Evolutionary conservation across 2,888 invertebrate species (phyloP), one percentile per base, ranked within the genome.

Genomic region (Linyphia triangularis): DNA sequence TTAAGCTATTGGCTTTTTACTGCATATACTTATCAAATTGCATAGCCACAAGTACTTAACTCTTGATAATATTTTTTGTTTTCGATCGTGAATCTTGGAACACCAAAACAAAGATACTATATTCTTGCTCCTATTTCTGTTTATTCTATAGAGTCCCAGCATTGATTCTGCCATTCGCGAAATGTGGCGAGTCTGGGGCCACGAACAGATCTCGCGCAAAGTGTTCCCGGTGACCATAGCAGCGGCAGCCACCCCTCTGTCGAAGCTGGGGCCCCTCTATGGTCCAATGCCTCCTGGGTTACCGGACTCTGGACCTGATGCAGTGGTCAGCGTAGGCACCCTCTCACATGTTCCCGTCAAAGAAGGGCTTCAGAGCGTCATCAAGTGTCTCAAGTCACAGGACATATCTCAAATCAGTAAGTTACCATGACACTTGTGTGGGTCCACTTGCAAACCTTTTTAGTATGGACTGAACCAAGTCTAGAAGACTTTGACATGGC

Each of bases 161-260:
- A 89, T 81, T 16, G 90, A 91, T 33, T 88, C 88, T 2, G 73
- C 79, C 1, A 86, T 91, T 28, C 89, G 90, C 61, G 89, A 90
- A 13, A 90, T 91, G 89, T 91, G 91, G 91, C 65, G 89, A 70
- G 77, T 91, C 16, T 91, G 91, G 91, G 90, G 91, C 2, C 91
- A 91, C 59, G 90, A 91, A 30, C 90, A 91, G 73, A 89, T 91
- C 33, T 85, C 90, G 1, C 33, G 90, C 10, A 90, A 90, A 82
- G 91, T 91, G 1, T 91, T 91, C 59, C 91, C 90, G 0, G 90
- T 90, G 6, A 90, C 90, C 19, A 84, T 90, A 69, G 90, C 90
- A 9, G 77, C 90, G 9, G 75, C 90, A 10, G 57, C 89, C 3
- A 69, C 90, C 6, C 86, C 89, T 0, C 85, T 89, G 9, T 63